Percentiles rank a stretch among this genome's conserved stretches.
Evolutionary conservation across 2,797 vertebrate species (phyloP).

Genomic region (Picus viridis): DNA sequence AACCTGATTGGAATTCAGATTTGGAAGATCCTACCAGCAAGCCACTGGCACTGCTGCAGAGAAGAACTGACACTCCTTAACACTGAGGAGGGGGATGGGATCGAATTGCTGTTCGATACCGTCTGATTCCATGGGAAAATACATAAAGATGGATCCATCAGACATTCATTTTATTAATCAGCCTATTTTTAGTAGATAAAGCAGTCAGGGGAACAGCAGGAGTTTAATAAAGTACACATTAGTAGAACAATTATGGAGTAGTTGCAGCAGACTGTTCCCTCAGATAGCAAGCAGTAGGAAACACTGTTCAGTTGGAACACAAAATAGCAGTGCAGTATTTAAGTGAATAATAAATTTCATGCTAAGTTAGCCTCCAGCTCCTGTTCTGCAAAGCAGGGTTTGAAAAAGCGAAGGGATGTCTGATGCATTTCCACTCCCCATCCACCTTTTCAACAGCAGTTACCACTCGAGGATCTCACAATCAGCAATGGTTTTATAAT

Average conservation of each 20-base stretch:
- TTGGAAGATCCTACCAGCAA: not conserved
- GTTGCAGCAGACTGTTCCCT: conserved; percentile 30
- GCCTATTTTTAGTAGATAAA: conserved; percentile 61
- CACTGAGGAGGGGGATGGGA: not conserved
- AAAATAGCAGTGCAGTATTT: not conserved
- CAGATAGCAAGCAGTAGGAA: conserved; percentile 1
- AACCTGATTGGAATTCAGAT: not conserved
- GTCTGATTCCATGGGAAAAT: not conserved
- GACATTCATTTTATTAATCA: conserved; percentile 56
- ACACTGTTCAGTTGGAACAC: not conserved
- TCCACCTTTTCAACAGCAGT: not conserved
- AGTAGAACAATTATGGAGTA: conserved; percentile 38
- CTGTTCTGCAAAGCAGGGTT: not conserved
- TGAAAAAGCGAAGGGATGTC: not conserved
- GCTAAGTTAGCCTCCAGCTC: not conserved
- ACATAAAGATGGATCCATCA: not conserved
- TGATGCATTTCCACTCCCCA: not conserved
- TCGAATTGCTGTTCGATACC: not conserved
- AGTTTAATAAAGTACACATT: conserved; percentile 60
- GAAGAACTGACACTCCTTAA: not conserved
- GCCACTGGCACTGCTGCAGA: not conserved
- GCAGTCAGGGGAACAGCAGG: conserved; percentile 52
- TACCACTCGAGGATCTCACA: not conserved
- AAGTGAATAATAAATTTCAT: conserved; percentile 42
- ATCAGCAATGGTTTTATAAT: not conserved